Base-by-base conservation (phyloP, 2,888 invertebrate species). In the Pandemis cinnamomeana region DNA sequence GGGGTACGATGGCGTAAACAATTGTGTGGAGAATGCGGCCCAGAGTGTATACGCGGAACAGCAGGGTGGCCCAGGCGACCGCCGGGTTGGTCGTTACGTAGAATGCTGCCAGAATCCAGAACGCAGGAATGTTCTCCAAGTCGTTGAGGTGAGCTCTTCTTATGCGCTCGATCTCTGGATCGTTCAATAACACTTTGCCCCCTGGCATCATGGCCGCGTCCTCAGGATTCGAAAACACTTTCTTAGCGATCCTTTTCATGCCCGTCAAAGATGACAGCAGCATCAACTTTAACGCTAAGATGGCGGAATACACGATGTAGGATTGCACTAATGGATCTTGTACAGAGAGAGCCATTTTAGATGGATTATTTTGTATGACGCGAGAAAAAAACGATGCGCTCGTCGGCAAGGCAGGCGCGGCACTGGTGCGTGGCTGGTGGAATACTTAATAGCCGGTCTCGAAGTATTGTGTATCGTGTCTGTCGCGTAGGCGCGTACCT, bases 111-210 rank as follows among this genome's bases (percentile, higher is more conserved):
- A 93, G 83, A 11, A 94, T 77, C 62, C 95, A 84, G 81, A 95
- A 96, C 6, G 94, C 85, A 0, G 94, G 87, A 71, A 96, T 95
- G 85, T 95, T 96, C 84, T 96, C 95, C 78, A 96, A 79, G 84
- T 96, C 96, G 80, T 96, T 96, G 79, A 91, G 87, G 80, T 95
- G 95, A 11, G 95, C 95, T 91, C 94, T 83, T 77, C 95, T 84
- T 41, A 92, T 91, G 72, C 95, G 87, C 80, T 95, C 95, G 27
- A 95, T 93, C 77, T 93, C 91, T 7, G 90, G 89, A 82, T 95
- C 92, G 77, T 90, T 84, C 27, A 84, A 84, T 72, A 85, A 84
- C 4, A 90, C 86, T 75, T 89, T 90, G 2, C 85, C 81, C 67
- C 87, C 71, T 7, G 51, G 51, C 7, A 66, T n/a, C 41, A 42